Conservation (phyloP, 2,888 invertebrate genomes). For the Cantharis rustica region DNA sequence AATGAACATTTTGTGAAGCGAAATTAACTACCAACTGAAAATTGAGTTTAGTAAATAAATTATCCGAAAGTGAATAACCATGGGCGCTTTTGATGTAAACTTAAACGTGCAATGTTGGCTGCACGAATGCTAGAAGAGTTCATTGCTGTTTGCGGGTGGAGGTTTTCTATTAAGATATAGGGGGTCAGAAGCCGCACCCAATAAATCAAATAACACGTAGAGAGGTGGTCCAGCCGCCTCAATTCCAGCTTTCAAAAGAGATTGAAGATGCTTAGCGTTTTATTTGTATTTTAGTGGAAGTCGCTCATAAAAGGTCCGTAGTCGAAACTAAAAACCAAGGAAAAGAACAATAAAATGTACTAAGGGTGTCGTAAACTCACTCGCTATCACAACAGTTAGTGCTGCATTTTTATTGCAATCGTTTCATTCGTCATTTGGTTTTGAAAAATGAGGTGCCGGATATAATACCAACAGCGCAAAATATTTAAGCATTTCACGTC, state of each 20-base stretch:
- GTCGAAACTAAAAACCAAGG: slow-evolving; percentile 47
- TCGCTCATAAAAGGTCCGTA: slow-evolving; percentile 41
- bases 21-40: slow-evolving; percentile 16
- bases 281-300: slow-evolving; percentile 41
- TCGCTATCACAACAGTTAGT: slow-evolving; percentile 48
- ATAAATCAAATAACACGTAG: slow-evolving; percentile 31
- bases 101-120: not conserved
- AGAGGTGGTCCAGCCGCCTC: slow-evolving; percentile 27
- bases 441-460: slow-evolving; percentile 33
- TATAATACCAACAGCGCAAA: not conserved
- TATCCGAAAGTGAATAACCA: slow-evolving; percentile 13
- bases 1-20: slow-evolving; percentile 11
- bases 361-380: slow-evolving; percentile 49
- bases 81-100: not conserved
- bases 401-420: slow-evolving; percentile 46
- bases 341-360: slow-evolving; percentile 50
- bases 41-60: slow-evolving; percentile 19
- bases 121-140: not conserved
- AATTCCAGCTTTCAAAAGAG: slow-evolving; percentile 30
- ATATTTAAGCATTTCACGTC: not conserved
- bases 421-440: slow-evolving; percentile 38
- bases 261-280: slow-evolving; percentile 41
- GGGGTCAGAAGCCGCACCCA: slow-evolving; percentile 25
- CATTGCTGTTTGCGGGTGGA: slow-evolving; percentile 5
- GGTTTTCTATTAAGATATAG: slow-evolving; percentile 21